phyloP scores from a whole-genome alignment of 2,888 invertebrate species.

The Arrhopalites spinosus region DNA sequence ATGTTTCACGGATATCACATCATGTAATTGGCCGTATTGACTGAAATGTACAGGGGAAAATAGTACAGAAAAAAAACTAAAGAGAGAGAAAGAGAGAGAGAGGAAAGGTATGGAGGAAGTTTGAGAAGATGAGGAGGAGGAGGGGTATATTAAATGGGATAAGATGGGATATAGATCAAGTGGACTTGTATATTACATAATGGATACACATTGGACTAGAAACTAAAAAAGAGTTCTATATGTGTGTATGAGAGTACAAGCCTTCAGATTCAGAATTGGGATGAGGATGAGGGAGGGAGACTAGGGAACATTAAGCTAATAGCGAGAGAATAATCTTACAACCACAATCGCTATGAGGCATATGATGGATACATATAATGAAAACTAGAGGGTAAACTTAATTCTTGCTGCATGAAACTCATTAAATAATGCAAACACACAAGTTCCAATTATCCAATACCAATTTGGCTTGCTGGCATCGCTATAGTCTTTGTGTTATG shows the following conservation, averaged over 20 bases:
- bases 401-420: constrained; percentile 36
- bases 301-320: constrained; percentile 26
- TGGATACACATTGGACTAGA: neutral
- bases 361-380: constrained; percentile 34
- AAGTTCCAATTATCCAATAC: constrained; percentile 37
- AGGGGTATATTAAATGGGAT: neutral
- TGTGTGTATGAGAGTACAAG: neutral
- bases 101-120: neutral
- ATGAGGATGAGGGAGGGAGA: neutral
- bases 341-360: constrained; percentile 37
- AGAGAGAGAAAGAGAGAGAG: too few relatives aligned
- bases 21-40: constrained; percentile 40
- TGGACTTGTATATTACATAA: neutral
- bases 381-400: constrained; percentile 36
- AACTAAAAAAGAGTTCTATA: neutral
- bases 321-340: constrained; percentile 22
- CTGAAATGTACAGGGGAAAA: constrained; percentile 32
- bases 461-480: constrained; percentile 12
- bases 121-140: neutral
- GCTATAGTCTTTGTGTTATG: neutral
- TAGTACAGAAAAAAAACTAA: neutral
- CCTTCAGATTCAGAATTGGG: neutral
- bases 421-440: constrained; percentile 40
- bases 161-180: neutral
- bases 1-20: constrained; percentile 36